phyloP scores from a whole-genome alignment of 2,888 invertebrate species.

The Elegia similella region DNA sequence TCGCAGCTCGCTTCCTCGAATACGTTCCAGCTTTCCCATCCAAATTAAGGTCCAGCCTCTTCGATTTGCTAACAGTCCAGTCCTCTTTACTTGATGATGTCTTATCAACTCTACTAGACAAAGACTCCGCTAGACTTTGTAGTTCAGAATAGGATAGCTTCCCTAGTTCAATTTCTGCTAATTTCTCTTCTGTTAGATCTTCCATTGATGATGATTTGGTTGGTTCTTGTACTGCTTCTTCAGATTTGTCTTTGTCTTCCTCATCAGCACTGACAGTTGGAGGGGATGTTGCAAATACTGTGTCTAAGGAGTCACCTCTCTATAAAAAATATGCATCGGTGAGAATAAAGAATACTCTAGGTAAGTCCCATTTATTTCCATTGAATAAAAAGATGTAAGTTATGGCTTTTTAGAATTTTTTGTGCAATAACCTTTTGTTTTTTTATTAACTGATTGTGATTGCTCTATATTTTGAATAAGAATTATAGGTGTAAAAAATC shows the following conservation, averaged over 20 bases:
- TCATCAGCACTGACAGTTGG: constrained; percentile 63
- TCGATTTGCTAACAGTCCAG: constrained; percentile 68
- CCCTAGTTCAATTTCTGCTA: constrained; percentile 65
- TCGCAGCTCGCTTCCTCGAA: constrained; percentile 73
- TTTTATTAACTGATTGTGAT: no score
- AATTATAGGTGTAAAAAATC: no score
- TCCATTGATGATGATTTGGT: constrained; percentile 40
- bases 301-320: constrained; percentile 86
- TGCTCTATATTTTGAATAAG: no score
- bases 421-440: no score
- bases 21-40: constrained; percentile 76
- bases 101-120: constrained; percentile 62
- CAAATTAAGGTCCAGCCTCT: constrained; percentile 66
- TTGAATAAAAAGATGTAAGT: no score
- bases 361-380: no score
- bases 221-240: constrained; percentile 28
- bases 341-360: no score
- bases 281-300: constrained; percentile 85
- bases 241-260: constrained; percentile 43
- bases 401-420: no score
- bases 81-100: constrained; percentile 73
- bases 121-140: constrained; percentile 68
- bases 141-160: constrained; percentile 69
- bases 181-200: constrained; percentile 63
- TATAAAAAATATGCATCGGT: constrained; percentile 43